Base-by-base conservation (phyloP, 2,113 vertebrate species). In the Odontesthes bonariensis region DNA sequence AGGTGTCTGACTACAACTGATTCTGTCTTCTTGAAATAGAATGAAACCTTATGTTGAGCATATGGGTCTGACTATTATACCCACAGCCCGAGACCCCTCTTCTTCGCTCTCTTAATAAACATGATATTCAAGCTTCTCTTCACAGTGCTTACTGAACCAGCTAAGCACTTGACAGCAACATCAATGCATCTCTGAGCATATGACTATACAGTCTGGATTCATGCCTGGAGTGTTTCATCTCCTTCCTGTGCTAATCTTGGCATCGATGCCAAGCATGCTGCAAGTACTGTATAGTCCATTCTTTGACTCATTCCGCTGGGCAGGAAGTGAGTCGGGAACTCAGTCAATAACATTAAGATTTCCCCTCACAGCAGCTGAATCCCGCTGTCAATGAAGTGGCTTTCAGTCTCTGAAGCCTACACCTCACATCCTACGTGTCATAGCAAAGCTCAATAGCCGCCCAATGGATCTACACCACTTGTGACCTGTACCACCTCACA, bases 101-200 rank as follows among this genome's bases (percentile, higher is more conserved):
- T 73, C 66, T 69, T 12, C 6, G 12, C 31, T 42, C 69, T 63
- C 44, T 72, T 78, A 79, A 77, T 86, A 85, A 85, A 86, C 77
- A 69, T 81, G 71, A 84, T 78, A 75, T 85, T 86, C 81, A 77
- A 64, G 57, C 75, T 57, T 65, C 40, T 61, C 70, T 61, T 83
- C 77, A 59, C 31, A 12, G 52, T 66, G 80, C 78, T 86, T 73
- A 68, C 49, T 83, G 82, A 86, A 88, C 42, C 85, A 47, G 72
- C 63, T 73, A 79, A 88, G 62, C 67, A 75, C 75, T 76, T 75
- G 86, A 83, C 72, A 53, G 77, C 66, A 70, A 70, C 73, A 86
- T 80, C 82, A 69, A 76, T 77, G 69, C 81, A 75, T 83, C 79
- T 81, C 74, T 2, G 20, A 71, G 68, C 59, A 49, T 40, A 78